These are phyloP conservation scores for Nephrotoma flavescens DNA, from an alignment of 2,888 invertebrate species.

Conservation along the genomic window DNA sequence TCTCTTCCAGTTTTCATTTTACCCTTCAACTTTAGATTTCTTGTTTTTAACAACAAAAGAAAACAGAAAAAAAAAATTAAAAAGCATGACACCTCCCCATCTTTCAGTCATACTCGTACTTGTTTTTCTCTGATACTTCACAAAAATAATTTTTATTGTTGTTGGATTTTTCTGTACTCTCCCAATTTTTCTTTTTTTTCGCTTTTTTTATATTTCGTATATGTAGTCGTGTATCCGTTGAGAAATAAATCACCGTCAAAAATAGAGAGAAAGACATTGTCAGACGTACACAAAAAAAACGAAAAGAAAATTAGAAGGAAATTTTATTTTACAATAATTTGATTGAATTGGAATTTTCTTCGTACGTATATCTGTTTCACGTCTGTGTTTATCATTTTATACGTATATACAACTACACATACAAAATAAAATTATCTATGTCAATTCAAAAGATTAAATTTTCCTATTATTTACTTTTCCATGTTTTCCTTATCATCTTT, in stretches of 20 bases:
- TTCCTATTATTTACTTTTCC: not conserved
- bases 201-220: not conserved
- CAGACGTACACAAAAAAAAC: conserved; percentile 1
- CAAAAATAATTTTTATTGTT: not conserved
- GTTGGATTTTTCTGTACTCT: not conserved
- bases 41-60: not conserved
- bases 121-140: not conserved
- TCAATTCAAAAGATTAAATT: not conserved
- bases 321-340: not conserved
- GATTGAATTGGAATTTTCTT: not conserved
- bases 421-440: not conserved
- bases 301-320: not conserved
- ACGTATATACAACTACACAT: not conserved
- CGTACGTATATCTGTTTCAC: not conserved
- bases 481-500: not conserved
- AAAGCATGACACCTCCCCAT: conserved; percentile 3
- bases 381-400: too few species aligned
- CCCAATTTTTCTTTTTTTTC: not conserved
- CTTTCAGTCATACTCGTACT: not conserved
- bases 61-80: not conserved
- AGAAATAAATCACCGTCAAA: conserved; percentile 8
- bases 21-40: conserved; percentile 1
- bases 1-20: not conserved
- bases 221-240: not conserved
- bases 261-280: conserved; percentile 6